These are phyloP conservation scores for Chouioia cunea DNA, from an alignment of 2,888 invertebrate genomes.

Conservation along the genomic window DNA sequence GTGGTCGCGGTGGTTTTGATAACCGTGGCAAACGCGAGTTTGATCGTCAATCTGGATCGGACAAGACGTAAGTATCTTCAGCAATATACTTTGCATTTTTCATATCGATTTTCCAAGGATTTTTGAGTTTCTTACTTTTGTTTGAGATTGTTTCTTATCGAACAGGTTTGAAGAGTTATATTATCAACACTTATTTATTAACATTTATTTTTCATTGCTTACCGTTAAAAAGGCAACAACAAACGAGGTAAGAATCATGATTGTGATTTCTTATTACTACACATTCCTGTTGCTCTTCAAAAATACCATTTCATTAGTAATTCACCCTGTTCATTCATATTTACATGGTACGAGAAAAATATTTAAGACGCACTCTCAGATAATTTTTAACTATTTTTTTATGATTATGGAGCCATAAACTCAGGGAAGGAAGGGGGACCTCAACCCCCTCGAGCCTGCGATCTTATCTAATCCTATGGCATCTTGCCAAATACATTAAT, in stretches of 20 bases:
- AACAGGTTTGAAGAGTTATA: too few species aligned
- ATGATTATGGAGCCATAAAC: too few species aligned
- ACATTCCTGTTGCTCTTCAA: slow-evolving; percentile 20
- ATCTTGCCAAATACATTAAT: too few species aligned
- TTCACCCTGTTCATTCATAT: background rate
- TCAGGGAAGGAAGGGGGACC: too few species aligned
- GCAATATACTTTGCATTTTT: slow-evolving; percentile 33
- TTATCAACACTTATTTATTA: background rate
- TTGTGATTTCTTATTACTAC: slow-evolving; percentile 36
- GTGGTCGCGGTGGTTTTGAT: slow-evolving; percentile 77
- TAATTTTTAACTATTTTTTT: too few species aligned
- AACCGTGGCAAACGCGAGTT: slow-evolving; percentile 91
- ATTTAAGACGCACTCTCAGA: too few species aligned
- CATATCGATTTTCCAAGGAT: slow-evolving; percentile 32
- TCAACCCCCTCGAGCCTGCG: too few species aligned
- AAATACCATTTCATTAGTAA: slow-evolving; percentile 2
- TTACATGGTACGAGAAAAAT: too few species aligned
- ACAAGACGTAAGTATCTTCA: slow-evolving; percentile 80
- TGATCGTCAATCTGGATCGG: slow-evolving; percentile 94
- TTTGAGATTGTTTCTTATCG: slow-evolving; percentile 8
- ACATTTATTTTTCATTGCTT: slow-evolving; percentile 49
- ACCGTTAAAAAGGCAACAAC: slow-evolving; percentile 56
- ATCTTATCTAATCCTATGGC: too few species aligned
- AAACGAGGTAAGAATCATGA: slow-evolving; percentile 58
- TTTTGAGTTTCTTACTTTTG: slow-evolving; percentile 36